Evolutionary conservation across 2,113 vertebrate species (phyloP).

Genomic region (Tragelaphus buxtoni): DNA sequence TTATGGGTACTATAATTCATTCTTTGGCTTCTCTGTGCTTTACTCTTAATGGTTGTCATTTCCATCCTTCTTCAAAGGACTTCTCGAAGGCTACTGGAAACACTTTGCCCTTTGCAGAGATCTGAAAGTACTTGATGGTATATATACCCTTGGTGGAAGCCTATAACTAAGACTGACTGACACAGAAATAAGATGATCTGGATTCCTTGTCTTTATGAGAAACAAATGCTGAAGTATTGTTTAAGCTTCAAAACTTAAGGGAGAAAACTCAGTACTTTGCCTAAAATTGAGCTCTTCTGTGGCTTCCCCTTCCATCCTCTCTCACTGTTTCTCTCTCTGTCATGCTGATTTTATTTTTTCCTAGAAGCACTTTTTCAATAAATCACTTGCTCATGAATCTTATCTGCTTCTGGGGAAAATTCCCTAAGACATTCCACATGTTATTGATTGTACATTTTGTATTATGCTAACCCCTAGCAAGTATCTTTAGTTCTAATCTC

Average conservation of each 20-base stretch:
- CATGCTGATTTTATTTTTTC: neutral
- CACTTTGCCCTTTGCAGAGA: neutral
- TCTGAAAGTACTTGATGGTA: neutral
- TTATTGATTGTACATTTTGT: neutral
- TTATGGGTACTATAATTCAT: neutral
- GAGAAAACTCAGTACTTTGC: neutral
- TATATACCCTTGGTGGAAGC: too few species aligned
- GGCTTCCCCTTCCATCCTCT: neutral
- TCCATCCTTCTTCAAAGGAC: neutral
- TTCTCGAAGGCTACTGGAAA: neutral
- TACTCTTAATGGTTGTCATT: neutral
- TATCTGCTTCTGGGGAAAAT: neutral
- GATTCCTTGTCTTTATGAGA: neutral
- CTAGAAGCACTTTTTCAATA: neutral
- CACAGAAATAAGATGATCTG: neutral
- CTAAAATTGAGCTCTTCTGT: neutral
- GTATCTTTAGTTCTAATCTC: neutral
- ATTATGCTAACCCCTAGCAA: neutral
- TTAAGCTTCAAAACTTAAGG: neutral
- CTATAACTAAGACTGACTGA: neutral
- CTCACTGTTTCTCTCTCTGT: neutral
- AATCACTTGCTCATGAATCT: neutral
- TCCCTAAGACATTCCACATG: neutral
- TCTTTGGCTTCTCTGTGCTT: neutral
- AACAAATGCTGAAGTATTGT: neutral